These are phyloP conservation scores for Altica lythri DNA, from an alignment of 2,888 invertebrate genomes.

Conservation along the genomic window DNA sequence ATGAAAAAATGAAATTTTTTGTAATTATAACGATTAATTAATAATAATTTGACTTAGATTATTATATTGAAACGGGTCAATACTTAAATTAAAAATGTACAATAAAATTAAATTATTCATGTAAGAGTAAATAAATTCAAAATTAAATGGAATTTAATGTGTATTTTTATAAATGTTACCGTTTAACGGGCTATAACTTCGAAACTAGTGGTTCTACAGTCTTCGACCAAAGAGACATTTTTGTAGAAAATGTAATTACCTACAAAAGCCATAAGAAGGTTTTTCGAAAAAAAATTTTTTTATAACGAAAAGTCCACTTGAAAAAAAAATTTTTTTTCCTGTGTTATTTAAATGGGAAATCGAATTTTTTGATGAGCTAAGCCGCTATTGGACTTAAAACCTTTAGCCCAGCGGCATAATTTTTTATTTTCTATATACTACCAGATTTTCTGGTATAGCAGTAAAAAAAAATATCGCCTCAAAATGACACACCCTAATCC, in stretches of 20 bases:
- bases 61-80: background rate
- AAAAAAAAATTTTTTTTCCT: background rate
- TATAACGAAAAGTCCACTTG: background rate
- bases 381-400: no score
- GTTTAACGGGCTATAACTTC: background rate
- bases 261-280: background rate
- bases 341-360: background rate
- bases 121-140: background rate
- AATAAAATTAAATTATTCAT: background rate
- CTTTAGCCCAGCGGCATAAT: no score
- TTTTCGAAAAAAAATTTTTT: no score
- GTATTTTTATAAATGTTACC: background rate
- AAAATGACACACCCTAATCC: background rate
- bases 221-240: background rate
- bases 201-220: background rate
- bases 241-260: background rate
- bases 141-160: background rate
- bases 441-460: background rate
- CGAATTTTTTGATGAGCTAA: no score
- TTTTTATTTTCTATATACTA: no score
- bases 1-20: no score
- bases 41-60: background rate
- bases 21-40: background rate
- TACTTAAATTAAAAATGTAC: background rate
- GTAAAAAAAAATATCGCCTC: background rate